A percentile compares a stretch with the other conserved stretches of the same genome.
Conservation (phyloP, 2,888 invertebrate genomes). For the Drosophila prostipennis region DNA sequence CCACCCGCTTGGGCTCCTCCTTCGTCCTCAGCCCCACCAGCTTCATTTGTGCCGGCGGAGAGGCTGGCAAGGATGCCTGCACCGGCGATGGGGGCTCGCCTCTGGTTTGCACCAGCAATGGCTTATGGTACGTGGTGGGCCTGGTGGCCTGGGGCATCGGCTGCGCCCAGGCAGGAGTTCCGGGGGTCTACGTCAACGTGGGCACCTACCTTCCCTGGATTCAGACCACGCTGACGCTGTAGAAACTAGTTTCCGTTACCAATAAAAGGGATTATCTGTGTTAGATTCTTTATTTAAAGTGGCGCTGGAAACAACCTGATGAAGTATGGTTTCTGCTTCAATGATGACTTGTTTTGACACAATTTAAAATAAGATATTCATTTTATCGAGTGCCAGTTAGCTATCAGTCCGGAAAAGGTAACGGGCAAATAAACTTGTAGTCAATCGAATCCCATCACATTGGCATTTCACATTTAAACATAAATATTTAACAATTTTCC, state of each 20-base stretch:
- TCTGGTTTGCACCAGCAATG: conserved; percentile 78
- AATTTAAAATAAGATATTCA: too few species aligned
- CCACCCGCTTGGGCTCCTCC: conserved; percentile 87
- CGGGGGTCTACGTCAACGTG: conserved; percentile 92
- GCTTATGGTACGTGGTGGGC: conserved; percentile 84
- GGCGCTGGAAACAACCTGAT: too few species aligned
- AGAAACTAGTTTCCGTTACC: conserved; percentile 8
- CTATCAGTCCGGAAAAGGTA: too few species aligned
- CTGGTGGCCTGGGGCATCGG: conserved; percentile 86
- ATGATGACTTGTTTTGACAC: too few species aligned
- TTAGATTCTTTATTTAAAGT: too few species aligned
- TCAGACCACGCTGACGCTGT: conserved; percentile 82
- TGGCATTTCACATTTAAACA: too few species aligned
- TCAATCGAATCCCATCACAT: too few species aligned
- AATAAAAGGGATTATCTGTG: background rate
- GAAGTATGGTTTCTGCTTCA: too few species aligned
- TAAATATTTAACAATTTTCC: too few species aligned
- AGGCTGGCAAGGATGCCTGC: conserved; percentile 90
- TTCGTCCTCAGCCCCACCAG: conserved; percentile 88
- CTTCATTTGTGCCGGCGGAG: conserved; percentile 92
- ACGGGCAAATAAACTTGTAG: too few species aligned
- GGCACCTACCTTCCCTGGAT: conserved; percentile 89
- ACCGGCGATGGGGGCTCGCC: conserved; percentile 87
- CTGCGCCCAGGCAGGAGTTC: conserved; percentile 88
- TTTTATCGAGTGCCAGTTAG: too few species aligned